Evolutionary conservation across 2,113 vertebrate species (phyloP).

Genomic region (Chamaea fasciata): DNA sequence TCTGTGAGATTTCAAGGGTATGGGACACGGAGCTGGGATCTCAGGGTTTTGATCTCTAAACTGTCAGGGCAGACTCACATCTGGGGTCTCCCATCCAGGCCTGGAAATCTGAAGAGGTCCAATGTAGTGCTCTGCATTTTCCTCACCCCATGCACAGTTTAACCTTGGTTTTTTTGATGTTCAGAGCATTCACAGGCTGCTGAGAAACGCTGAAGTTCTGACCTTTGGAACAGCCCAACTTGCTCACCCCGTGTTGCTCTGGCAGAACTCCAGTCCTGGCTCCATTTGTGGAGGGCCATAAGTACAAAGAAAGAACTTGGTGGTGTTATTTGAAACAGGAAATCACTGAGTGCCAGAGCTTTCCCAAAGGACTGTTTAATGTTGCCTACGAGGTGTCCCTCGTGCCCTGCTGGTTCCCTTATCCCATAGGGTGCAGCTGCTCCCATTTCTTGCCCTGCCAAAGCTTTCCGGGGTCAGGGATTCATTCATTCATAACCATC

Average conservation of each 20-base stretch:
- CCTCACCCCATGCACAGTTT: background rate
- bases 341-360: background rate
- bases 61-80: background rate
- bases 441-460: background rate
- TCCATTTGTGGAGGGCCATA: background rate
- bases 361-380: background rate
- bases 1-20: background rate
- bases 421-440: background rate
- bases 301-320: background rate
- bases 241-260: background rate
- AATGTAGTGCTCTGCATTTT: background rate
- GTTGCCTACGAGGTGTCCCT: background rate
- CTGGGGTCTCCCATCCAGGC: background rate
- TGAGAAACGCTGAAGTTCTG: background rate
- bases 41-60: background rate
- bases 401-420: background rate
- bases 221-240: background rate
- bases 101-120: background rate
- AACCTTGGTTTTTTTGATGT: background rate
- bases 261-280: background rate
- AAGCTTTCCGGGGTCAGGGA: background rate
- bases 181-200: background rate
- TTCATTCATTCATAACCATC: background rate
- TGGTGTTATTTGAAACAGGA: background rate
- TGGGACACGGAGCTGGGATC: background rate